Percentiles rank a stretch among this genome's conserved stretches.
Conservation (phyloP, 2,797 vertebrate species). For the Spinus pinus region DNA sequence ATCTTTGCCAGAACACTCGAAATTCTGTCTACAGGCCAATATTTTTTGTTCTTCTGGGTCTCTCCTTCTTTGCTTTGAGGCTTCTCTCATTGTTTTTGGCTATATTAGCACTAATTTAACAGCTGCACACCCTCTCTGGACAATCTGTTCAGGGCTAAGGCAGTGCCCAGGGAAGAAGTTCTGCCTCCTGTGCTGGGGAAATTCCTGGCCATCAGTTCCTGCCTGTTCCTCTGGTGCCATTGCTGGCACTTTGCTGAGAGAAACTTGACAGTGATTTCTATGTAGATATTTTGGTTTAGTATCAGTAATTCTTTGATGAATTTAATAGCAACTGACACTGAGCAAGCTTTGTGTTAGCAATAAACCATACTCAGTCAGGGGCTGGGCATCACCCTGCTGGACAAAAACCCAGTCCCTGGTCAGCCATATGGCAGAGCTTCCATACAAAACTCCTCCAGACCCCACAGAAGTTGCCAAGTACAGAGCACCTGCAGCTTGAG, state of each 20-base stretch:
- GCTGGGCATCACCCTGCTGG: not conserved
- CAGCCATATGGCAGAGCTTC: not conserved
- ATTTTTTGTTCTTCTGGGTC: not conserved
- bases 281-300: not conserved
- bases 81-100: not conserved
- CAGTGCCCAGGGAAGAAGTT: not conserved
- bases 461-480: not conserved
- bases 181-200: not conserved
- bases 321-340: not conserved
- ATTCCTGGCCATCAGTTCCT: not conserved
- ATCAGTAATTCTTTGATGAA: not conserved
- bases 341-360: not conserved
- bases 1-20: slow-evolving; percentile 21
- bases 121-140: not conserved
- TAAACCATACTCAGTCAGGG: not conserved
- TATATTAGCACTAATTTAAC: not conserved
- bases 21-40: not conserved
- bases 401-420: not conserved
- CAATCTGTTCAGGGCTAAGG: not conserved
- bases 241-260: not conserved
- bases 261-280: not conserved
- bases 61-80: not conserved
- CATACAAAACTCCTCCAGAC: not conserved
- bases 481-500: not conserved
- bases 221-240: not conserved